Evolutionary conservation across 2,113 vertebrate genomes (phyloP).

Genomic region (Ceuthmochares aereus): DNA sequence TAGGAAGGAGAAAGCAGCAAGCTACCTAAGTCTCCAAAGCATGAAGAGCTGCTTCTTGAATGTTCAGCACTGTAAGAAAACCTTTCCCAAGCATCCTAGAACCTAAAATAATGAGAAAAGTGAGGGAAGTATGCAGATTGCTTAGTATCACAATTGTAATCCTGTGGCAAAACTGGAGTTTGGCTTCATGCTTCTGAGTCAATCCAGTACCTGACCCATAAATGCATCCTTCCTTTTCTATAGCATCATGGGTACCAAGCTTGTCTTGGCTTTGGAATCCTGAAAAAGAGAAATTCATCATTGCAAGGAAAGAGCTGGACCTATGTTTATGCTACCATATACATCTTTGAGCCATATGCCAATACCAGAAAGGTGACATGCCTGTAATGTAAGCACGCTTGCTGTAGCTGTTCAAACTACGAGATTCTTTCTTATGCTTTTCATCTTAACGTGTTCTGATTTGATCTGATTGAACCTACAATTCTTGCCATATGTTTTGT

Average conservation of each 20-base stretch:
- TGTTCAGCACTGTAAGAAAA: not conserved
- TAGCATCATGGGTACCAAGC: not conserved
- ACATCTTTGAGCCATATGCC: conserved; percentile 8
- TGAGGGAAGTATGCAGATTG: not conserved
- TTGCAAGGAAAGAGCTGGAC: not conserved
- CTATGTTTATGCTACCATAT: not conserved
- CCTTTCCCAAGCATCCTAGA: not conserved
- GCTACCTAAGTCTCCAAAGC: not conserved
- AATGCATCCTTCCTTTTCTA: not conserved
- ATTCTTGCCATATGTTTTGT: not conserved
- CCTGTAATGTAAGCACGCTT: not conserved
- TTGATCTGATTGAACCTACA: not conserved
- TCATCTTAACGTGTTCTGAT: not conserved
- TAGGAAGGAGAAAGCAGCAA: not conserved
- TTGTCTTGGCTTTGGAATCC: not conserved
- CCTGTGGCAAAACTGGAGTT: not conserved
- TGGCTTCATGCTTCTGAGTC: not conserved
- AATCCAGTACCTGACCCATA: not conserved
- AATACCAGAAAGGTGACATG: not conserved
- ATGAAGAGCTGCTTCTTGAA: not conserved
- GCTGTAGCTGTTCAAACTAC: not conserved
- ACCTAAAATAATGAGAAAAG: not conserved
- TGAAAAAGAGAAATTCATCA: not conserved
- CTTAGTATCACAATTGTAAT: not conserved
- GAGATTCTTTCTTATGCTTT: not conserved